Evolutionary conservation across 1,140 invertebrate species (phyloP), one percentile per base, ranked within the genome.

Genomic region (Tetramorium simillimum): DNA sequence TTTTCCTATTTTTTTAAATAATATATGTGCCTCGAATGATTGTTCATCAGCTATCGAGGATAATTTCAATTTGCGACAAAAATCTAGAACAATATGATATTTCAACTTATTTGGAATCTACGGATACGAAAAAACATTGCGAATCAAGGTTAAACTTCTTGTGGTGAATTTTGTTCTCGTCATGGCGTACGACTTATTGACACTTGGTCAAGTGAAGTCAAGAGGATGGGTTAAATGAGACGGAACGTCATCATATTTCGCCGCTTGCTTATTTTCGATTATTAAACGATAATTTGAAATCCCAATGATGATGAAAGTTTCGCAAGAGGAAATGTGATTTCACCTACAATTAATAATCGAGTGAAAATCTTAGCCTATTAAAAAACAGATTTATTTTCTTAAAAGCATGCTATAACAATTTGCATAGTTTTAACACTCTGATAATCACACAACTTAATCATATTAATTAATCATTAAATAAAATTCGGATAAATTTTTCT

Each of bases 191-290:
- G 89, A 91, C 92, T 92, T 93, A 94, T 93, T 94, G 93, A 93
- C 93, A 93, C 93, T 92, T 91, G 93, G 93, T 93, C 93, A 94
- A 94, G 92, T 93, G 93, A 93, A 92, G 92, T 94, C 92, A 94
- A 94, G 85, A 86, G 92, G 91, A 87, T 73, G 92, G 93, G 93
- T 93, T 92, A 93, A 94, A 89, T 91, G 86, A 89, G 69, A 78
- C 46, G 46, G 69, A 88, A 81, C 89, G 86, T 86, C 86, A 63
- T 58, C 69, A 63, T 58, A 24, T 14, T 60, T 84, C 86, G 86
- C 70, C 43, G 46, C 12, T 43, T 60, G 63, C 58, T 87, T 87
- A 90, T 85, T 88, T 91, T 88, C 37, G 63, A 87, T 80, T 21
- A 60, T 46, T 72, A 73, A 82, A 60, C 43, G 46, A 86, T 84